These are phyloP conservation scores for Turdus rufiventris DNA, from an alignment of 2,113 vertebrate genomes.

Conservation along the genomic window DNA sequence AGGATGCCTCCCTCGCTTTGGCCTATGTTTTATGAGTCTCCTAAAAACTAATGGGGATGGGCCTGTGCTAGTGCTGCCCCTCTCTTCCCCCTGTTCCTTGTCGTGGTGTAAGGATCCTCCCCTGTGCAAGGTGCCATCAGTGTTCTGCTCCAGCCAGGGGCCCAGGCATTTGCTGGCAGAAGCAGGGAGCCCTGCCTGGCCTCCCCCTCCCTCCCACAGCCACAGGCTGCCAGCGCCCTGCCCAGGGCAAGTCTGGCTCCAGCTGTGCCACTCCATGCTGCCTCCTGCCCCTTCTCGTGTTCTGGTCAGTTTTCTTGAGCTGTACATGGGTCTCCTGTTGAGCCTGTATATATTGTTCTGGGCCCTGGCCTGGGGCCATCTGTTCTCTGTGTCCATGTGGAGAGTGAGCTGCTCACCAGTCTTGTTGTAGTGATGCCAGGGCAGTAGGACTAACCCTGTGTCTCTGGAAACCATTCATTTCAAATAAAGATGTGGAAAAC, in stretches of 20 bases:
- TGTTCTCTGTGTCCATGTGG: slow-evolving; percentile 63
- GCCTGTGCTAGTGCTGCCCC: not conserved
- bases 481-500: slow-evolving; percentile 66
- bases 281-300: not conserved
- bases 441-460: slow-evolving; percentile 36
- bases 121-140: not conserved
- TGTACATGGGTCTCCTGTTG: slow-evolving; percentile 53
- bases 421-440: slow-evolving; percentile 65
- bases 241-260: not conserved
- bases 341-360: slow-evolving; percentile 70
- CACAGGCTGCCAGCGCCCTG: accelerated
- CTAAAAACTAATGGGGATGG: not conserved
- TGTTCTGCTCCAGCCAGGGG: not conserved
- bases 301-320: slow-evolving; percentile 20
- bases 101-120: not conserved
- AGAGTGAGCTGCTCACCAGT: slow-evolving; percentile 59
- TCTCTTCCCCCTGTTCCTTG: not conserved
- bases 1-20: not conserved
- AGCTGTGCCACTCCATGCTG: not conserved
- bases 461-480: slow-evolving; percentile 70
- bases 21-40: not conserved
- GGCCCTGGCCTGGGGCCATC: slow-evolving; percentile 22
- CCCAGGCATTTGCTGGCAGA: not conserved
- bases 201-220: not conserved
- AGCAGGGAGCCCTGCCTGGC: not conserved